A percentile compares a stretch with the other conserved stretches of the same genome.
Conservation (phyloP, 37 sponge, comb jelly and placozoan genomes). For the Geodia barretti region DNA sequence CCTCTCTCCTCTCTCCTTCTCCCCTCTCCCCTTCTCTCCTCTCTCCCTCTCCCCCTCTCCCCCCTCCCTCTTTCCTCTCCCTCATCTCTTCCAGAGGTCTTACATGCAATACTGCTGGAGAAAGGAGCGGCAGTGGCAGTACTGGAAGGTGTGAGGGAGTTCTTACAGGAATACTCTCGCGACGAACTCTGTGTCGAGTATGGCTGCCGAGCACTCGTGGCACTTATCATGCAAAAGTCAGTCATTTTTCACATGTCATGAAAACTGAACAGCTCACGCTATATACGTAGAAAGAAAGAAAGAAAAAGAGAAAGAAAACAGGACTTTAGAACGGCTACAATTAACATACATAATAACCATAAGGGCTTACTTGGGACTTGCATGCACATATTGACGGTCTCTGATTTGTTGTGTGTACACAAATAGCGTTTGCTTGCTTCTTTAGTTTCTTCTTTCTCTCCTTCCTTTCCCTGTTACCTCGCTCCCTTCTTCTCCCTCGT, state of each 20-base stretch:
- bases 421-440: no score
- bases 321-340: no score
- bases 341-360: no score
- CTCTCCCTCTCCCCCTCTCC: not conserved
- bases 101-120: constrained; percentile 20
- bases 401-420: no score
- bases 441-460: no score
- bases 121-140: constrained; percentile 36
- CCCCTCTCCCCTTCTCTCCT: not conserved
- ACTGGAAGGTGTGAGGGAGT: constrained; percentile 42
- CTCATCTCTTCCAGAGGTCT: constrained; percentile 19
- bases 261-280: no score
- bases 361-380: no score
- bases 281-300: no score
- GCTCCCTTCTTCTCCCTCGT: not conserved
- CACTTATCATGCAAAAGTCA: constrained; percentile 28
- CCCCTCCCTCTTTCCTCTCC: not conserved
- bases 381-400: no score
- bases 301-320: no score
- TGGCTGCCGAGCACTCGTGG: constrained; percentile 58
- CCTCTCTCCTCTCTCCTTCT: not conserved
- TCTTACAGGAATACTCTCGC: not conserved
- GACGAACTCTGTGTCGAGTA: constrained; percentile 41
- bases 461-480: no score
- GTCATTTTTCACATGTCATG: no score